Conservation (phyloP, 2,888 invertebrate genomes). For the Tachystola acroxantha region DNA sequence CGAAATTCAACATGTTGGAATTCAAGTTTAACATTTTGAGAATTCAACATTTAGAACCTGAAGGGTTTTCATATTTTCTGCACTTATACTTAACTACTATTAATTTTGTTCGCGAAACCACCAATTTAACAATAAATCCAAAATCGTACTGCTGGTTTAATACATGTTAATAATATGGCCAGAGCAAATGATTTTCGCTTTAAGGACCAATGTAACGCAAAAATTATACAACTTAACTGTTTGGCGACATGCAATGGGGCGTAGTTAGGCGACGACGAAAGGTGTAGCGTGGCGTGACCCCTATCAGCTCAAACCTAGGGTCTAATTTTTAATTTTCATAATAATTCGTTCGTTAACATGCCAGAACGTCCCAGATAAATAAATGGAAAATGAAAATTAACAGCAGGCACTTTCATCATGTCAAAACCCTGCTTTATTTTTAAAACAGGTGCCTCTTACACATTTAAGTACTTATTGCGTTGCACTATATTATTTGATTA, state of each 20-base stretch:
- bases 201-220: slow-evolving; percentile 31
- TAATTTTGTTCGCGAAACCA: not conserved
- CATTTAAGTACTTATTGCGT: too few species aligned
- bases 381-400: not conserved
- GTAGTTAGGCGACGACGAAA: slow-evolving; percentile 18
- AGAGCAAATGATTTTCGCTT: slow-evolving; percentile 4
- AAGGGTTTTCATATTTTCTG: too few species aligned
- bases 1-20: too few species aligned
- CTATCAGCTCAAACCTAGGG: slow-evolving; percentile 19
- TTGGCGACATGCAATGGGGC: slow-evolving; percentile 37
- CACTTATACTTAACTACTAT: too few species aligned
- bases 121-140: slow-evolving; percentile 2
- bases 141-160: not conserved
- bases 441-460: too few species aligned
- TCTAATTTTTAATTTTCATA: slow-evolving; percentile 32
- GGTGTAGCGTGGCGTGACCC: slow-evolving; percentile 40
- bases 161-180: slow-evolving; percentile 4
- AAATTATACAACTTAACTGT: slow-evolving; percentile 38
- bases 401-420: too few species aligned
- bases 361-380: slow-evolving; percentile 7
- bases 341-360: slow-evolving; percentile 11
- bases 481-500: too few species aligned
- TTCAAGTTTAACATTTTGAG: too few species aligned
- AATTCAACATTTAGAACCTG: too few species aligned
- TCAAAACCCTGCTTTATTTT: too few species aligned